These are phyloP conservation scores for Terrapene triunguis DNA, from an alignment of 2,113 vertebrate genomes.

Conservation along the genomic window DNA sequence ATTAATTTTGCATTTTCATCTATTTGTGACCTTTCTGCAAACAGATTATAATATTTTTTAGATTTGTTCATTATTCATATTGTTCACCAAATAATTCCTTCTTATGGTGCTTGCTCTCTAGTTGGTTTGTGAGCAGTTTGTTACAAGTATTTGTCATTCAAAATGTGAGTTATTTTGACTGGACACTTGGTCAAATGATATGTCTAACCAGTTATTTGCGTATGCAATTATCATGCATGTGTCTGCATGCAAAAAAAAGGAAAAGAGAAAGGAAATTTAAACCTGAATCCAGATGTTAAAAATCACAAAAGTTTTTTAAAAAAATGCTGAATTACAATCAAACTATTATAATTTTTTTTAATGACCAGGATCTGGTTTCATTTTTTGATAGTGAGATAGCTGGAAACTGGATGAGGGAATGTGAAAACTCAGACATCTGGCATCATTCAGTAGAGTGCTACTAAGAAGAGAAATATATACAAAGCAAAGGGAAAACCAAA, in stretches of 20 bases:
- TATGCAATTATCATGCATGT: neutral
- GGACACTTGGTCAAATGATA: neutral
- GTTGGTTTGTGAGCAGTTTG: neutral
- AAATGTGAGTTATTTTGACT: neutral
- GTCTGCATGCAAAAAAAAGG: neutral
- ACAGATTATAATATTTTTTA: slow-evolving; percentile 9
- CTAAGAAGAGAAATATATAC: neutral
- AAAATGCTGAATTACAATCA: neutral
- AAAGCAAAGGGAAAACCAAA: neutral
- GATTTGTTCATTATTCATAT: slow-evolving; percentile 16
- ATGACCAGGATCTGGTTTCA: neutral
- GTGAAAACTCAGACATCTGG: neutral
- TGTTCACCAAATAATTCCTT: slow-evolving; percentile 41
- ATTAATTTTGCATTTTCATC: neutral
- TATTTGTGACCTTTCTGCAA: neutral
- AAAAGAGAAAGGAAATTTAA: neutral
- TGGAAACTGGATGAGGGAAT: neutral
- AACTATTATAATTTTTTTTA: neutral
- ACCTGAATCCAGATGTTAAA: neutral
- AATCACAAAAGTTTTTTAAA: neutral
- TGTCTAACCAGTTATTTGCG: neutral
- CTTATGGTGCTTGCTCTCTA: slow-evolving; percentile 21
- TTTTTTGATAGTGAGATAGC: neutral
- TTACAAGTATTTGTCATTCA: slow-evolving; percentile 28
- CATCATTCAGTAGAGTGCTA: neutral